Evolutionary conservation across 2,113 vertebrate species (phyloP).

Genomic region (Ictidomys tridecemlineatus): DNA sequence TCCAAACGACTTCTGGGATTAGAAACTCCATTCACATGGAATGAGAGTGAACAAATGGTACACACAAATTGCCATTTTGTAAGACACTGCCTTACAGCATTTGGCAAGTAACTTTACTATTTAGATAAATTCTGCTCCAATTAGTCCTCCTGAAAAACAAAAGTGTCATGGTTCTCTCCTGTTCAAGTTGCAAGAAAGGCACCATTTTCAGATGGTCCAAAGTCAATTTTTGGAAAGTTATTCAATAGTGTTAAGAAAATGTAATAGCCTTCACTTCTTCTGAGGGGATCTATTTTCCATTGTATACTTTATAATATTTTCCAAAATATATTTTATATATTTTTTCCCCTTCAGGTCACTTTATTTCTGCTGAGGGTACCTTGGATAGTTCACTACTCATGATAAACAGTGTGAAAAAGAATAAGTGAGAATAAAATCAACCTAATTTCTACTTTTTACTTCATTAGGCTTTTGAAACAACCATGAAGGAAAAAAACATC

Average conservation of each 20-base stretch:
- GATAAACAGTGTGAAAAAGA: neutral
- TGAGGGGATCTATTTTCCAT: neutral
- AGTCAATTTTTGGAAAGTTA: conserved; percentile 1
- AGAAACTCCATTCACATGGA: neutral
- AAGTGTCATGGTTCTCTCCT: neutral
- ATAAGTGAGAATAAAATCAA: neutral
- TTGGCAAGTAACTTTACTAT: neutral
- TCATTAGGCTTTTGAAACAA: neutral
- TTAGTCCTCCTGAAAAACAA: neutral
- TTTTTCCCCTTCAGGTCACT: neutral
- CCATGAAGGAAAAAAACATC: neutral
- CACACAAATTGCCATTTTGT: neutral
- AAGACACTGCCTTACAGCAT: neutral
- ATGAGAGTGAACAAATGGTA: neutral
- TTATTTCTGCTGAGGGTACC: conserved; percentile 33
- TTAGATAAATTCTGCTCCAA: neutral
- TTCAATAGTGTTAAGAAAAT: conserved; percentile 3
- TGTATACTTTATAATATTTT: neutral
- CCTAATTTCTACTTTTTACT: neutral
- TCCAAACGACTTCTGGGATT: neutral
- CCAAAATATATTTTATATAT: neutral
- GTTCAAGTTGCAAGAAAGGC: neutral
- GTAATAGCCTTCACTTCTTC: conserved; percentile 1
- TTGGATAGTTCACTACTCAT: neutral
- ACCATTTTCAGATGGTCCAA: conserved; percentile 6